These are phyloP conservation scores for Phymanthus crucifer DNA, from an alignment of 92 coral and sea anemone genomes.

Conservation along the genomic window DNA sequence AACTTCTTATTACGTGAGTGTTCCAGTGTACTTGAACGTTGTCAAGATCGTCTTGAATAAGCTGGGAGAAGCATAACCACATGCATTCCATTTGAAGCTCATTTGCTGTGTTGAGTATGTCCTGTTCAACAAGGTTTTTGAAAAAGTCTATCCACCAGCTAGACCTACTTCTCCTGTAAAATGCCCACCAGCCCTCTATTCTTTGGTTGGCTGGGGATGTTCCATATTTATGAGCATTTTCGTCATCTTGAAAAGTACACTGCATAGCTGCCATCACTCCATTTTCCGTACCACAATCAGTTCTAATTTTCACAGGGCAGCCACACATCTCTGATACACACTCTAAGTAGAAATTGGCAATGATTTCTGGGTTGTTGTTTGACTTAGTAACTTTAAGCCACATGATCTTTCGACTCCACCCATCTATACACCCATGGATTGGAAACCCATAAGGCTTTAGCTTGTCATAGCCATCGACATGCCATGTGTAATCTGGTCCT, in stretches of 20 bases:
- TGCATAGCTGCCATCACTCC: conserved; percentile 58
- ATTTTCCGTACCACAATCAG: conserved; percentile 61
- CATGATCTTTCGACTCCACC: conserved; percentile 43
- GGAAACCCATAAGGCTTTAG: conserved; percentile 54
- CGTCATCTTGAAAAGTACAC: conserved; percentile 28
- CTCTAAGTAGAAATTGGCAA: conserved; percentile 45
- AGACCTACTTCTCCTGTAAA: conserved; percentile 31
- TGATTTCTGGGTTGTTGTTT: conserved; percentile 41
- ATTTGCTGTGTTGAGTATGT: conserved; percentile 47
- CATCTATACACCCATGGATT: conserved; percentile 47
- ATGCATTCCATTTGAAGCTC: conserved; percentile 56
- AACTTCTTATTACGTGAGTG: conserved; percentile 25
- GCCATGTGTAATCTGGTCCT: conserved; percentile 58
- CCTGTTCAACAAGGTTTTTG: conserved; percentile 49
- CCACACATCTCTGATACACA: conserved; percentile 25
- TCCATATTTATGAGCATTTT: conserved; percentile 37
- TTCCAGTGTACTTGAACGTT: conserved; percentile 40
- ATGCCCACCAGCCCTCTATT: conserved; percentile 48
- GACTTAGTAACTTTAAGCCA: conserved; percentile 43
- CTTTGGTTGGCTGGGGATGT: conserved; percentile 34
- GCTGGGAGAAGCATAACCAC: conserved; percentile 54
- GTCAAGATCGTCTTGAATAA: conserved; percentile 60
- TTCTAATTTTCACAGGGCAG: conserved; percentile 40
- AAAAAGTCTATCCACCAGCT: conserved; percentile 63
- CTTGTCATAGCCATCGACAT: conserved; percentile 59